Conservation (phyloP, 2,797 vertebrate genomes). For the Microtus californicus region DNA sequence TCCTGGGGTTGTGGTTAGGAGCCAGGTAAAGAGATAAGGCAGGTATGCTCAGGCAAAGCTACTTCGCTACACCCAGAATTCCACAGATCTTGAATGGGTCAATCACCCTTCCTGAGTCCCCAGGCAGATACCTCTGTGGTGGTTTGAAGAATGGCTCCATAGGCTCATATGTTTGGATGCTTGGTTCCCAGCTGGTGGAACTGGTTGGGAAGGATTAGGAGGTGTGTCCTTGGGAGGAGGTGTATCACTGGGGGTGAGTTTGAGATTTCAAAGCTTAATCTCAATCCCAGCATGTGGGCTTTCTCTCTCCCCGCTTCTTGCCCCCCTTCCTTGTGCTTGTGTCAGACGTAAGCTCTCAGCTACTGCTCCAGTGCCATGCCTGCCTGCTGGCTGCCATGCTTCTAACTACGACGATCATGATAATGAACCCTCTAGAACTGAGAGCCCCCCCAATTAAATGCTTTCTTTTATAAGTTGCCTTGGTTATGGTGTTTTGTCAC, state of each 20-base stretch:
- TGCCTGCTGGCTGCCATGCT: neutral
- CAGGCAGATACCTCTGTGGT: neutral
- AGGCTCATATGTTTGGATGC: neutral
- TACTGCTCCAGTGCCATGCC: neutral
- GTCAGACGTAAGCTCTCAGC: neutral
- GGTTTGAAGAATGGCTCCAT: neutral
- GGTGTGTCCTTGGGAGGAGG: neutral
- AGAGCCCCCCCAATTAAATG: neutral
- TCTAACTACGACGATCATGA: neutral
- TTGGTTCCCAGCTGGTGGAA: neutral
- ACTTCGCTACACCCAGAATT: neutral
- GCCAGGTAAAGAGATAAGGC: neutral
- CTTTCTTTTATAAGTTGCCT: neutral
- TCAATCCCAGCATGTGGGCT: neutral
- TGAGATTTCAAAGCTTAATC: neutral
- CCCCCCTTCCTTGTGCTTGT: neutral
- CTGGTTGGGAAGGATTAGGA: neutral
- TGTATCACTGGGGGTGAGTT: neutral
- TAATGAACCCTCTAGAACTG: neutral
- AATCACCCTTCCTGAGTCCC: neutral
- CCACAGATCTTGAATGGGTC: neutral
- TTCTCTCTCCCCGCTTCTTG: too few relatives aligned
- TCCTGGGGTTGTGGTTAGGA: neutral
- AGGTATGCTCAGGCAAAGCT: neutral
- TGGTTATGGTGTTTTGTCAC: neutral